phyloP scores from a whole-genome alignment of 35 echinoderm and acorn worm species.

The Acanthaster planci region DNA sequence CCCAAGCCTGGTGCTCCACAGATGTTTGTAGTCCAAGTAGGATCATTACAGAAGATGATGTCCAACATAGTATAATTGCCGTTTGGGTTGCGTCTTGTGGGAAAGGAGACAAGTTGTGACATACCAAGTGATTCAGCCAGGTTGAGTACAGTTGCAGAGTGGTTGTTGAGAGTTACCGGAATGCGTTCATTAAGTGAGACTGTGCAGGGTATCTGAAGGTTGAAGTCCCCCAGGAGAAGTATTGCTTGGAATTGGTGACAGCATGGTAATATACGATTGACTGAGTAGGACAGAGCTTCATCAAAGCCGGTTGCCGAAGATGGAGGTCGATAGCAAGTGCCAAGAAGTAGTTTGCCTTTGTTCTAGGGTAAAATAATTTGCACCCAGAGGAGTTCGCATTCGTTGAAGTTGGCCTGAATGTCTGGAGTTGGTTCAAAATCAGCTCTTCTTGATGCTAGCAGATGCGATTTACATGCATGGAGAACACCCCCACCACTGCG shows the following conservation, averaged over 20 bases:
- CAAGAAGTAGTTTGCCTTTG: background rate
- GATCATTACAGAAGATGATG: background rate
- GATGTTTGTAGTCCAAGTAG: background rate
- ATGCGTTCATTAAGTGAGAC: background rate
- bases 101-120: background rate
- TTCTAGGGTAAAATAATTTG: background rate
- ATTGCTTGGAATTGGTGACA: background rate
- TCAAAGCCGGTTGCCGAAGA: background rate
- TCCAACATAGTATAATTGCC: background rate
- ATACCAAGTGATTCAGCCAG: background rate
- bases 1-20: background rate
- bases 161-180: background rate
- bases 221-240: background rate
- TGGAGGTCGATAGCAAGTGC: background rate
- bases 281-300: background rate
- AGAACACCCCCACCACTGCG: background rate
- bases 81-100: background rate
- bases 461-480: background rate
- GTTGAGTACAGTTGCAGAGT: background rate
- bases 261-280: background rate
- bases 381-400: background rate
- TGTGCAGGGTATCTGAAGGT: background rate
- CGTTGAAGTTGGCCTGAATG: background rate
- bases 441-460: background rate
- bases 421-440: background rate